These are phyloP conservation scores for Lasiurus borealis DNA, from an alignment of 2,113 vertebrate species.

Conservation along the genomic window DNA sequence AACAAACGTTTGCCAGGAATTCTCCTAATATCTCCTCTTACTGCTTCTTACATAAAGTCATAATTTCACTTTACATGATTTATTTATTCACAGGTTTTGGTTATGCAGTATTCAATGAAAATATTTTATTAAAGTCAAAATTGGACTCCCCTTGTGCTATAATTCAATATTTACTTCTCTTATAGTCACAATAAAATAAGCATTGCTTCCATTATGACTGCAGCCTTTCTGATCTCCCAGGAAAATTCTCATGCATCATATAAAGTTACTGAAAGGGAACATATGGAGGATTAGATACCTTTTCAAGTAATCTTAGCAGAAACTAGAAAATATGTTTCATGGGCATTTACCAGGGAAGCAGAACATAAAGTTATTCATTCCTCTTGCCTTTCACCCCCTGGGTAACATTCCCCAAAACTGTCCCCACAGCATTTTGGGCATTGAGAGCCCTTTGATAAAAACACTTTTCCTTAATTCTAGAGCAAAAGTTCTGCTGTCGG, in stretches of 20 bases:
- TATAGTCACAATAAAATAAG: not conserved
- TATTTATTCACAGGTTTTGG: not conserved
- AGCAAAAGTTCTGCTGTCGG: not conserved
- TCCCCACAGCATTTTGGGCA: not conserved
- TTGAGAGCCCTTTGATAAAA: not conserved
- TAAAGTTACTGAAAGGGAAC: not conserved
- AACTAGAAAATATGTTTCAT: not conserved
- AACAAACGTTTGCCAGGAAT: not conserved
- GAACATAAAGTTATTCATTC: not conserved
- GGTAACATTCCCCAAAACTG: not conserved
- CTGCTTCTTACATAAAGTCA: not conserved
- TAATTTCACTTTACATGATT: not conserved
- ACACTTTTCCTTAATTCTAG: not conserved
- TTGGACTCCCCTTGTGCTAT: not conserved
- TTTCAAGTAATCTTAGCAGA: not conserved
- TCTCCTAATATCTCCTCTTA: not conserved
- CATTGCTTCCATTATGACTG: not conserved
- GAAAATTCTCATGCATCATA: not conserved
- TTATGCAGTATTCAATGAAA: not conserved
- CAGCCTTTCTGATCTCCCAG: not conserved
- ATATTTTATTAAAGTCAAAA: not conserved
- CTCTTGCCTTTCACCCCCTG: not conserved
- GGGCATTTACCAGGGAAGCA: not conserved
- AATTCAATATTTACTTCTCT: not conserved
- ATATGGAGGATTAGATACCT: not conserved